A percentile compares a stretch with the other conserved stretches of the same genome.
Evolutionary conservation across 2,113 vertebrate species (phyloP).

Genomic region (Aegypius monachus): DNA sequence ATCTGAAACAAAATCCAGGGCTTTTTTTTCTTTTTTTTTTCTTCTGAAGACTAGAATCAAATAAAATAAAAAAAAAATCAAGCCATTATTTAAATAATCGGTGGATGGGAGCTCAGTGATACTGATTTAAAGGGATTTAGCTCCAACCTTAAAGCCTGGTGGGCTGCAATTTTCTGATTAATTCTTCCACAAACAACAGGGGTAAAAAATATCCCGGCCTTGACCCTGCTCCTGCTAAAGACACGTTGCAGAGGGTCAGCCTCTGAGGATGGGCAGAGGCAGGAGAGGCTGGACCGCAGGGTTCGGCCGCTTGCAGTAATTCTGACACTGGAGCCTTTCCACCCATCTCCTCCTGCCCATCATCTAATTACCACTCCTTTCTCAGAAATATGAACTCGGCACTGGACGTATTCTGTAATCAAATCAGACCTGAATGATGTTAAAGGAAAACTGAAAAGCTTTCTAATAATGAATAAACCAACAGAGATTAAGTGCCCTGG

Average conservation of each 20-base stretch:
- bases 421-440: not conserved
- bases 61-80: not conserved
- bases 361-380: not conserved
- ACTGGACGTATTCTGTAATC: not conserved
- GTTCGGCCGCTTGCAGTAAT: accelerated
- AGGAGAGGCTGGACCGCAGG: not conserved
- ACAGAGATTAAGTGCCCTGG: not conserved
- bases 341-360: not conserved
- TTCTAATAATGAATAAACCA: not conserved
- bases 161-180: slow-evolving; percentile 57
- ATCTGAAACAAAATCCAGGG: not conserved
- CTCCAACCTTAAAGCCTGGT: not conserved
- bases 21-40: not conserved
- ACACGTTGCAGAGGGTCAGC: not conserved
- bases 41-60: not conserved
- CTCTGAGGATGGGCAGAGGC: not conserved
- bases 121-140: slow-evolving; percentile 16
- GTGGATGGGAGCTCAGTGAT: not conserved
- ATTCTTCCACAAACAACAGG: not conserved
- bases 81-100: not conserved
- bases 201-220: not conserved
- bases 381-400: not conserved
- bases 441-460: not conserved
- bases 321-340: not conserved
- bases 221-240: not conserved